phyloP scores from a whole-genome alignment of 1,140 invertebrate species.

The Calephelis nemesis region DNA sequence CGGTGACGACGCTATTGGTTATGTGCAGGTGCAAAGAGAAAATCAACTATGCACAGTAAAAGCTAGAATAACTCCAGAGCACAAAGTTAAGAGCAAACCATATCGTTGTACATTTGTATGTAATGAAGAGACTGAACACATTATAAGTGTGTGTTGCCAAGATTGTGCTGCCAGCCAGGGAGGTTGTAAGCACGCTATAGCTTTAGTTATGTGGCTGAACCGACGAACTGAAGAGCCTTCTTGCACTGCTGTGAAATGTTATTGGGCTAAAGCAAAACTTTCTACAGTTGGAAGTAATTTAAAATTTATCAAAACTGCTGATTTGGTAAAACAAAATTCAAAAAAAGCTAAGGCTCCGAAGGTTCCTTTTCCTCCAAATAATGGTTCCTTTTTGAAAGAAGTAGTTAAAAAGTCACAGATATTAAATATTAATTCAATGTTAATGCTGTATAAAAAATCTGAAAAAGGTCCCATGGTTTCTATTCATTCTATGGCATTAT shows the following conservation, averaged over 20 bases:
- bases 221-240: slow-evolving; percentile 59
- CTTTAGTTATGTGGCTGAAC: slow-evolving; percentile 42
- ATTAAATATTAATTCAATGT: no score
- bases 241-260: slow-evolving; percentile 54
- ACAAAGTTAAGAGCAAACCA: slow-evolving; percentile 34
- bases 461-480: no score
- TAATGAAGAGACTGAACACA: slow-evolving; percentile 35
- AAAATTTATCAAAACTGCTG: slow-evolving; percentile 32
- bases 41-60: slow-evolving; percentile 29
- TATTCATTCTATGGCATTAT: no score
- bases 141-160: slow-evolving; percentile 40
- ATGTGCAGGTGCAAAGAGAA: slow-evolving; percentile 32
- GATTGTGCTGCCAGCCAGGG: slow-evolving; percentile 42
- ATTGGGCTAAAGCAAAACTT: slow-evolving; percentile 45
- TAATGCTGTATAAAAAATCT: no score
- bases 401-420: no score
- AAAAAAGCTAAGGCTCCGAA: no score
- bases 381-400: no score
- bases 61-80: slow-evolving; percentile 38
- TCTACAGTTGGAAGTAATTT: slow-evolving; percentile 37
- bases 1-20: slow-evolving; percentile 34
- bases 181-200: slow-evolving; percentile 61
- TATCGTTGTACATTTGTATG: slow-evolving; percentile 32
- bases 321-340: no score
- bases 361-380: no score